These are phyloP conservation scores for Erebia ligea DNA, from an alignment of 2,888 invertebrate genomes.

Conservation along the genomic window DNA sequence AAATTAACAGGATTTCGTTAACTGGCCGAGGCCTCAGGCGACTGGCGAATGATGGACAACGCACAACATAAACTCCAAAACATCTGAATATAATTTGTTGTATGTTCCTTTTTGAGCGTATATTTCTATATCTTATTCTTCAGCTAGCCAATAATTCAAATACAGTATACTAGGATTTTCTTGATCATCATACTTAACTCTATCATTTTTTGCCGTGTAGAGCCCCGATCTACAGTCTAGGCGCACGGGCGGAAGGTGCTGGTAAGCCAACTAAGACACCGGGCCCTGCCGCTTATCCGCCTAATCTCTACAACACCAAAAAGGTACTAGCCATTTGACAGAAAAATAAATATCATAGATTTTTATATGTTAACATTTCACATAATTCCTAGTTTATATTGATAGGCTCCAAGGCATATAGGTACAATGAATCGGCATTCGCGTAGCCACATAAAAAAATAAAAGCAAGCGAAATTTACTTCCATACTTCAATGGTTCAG, in stretches of 20 bases:
- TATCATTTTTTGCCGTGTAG: slow-evolving; percentile 43
- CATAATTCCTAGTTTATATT: too few species aligned
- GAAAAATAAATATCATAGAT: not conserved
- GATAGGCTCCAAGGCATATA: too few species aligned
- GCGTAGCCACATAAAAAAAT: not conserved
- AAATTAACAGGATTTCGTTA: not conserved
- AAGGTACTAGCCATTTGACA: slow-evolving; percentile 45
- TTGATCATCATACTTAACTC: too few species aligned
- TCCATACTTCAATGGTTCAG: too few species aligned
- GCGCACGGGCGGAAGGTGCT: slow-evolving; percentile 59
- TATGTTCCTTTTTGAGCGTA: too few species aligned
- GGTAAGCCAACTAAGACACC: slow-evolving; percentile 59
- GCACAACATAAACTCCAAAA: too few species aligned
- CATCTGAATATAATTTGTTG: too few species aligned
- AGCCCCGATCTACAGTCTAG: slow-evolving; percentile 71
- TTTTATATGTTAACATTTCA: too few species aligned
- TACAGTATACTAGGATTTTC: too few species aligned
- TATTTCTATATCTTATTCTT: too few species aligned
- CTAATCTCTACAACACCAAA: slow-evolving; percentile 71
- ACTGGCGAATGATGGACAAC: not conserved
- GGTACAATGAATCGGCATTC: not conserved
- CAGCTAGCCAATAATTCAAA: too few species aligned
- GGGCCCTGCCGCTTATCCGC: slow-evolving; percentile 78
- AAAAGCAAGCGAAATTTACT: too few species aligned
- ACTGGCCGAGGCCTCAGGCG: not conserved